Conservation (phyloP, 2,113 vertebrate species). For the Casuarius casuarius region DNA sequence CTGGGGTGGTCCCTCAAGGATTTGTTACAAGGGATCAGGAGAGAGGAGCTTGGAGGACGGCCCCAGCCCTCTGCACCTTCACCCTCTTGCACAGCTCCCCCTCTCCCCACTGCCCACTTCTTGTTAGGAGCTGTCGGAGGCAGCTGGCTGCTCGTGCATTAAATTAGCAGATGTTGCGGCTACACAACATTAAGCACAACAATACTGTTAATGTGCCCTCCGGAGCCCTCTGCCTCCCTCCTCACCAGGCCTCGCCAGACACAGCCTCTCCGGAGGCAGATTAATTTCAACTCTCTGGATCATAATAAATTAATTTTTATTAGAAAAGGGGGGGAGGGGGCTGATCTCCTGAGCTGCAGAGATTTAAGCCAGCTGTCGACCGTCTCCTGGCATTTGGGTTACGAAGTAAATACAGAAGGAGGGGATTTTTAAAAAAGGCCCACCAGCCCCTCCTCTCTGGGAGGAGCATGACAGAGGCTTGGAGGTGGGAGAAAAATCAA, state of each 20-base stretch:
- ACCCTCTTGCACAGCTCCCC: not conserved
- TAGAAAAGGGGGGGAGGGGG: conserved; percentile 67
- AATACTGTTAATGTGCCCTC: conserved; percentile 72
- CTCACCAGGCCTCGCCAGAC: conserved; percentile 42
- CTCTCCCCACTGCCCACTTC: conserved; percentile 21
- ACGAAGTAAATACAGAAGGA: conserved; percentile 54
- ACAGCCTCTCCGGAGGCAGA: conserved; percentile 71
- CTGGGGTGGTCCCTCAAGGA: not conserved
- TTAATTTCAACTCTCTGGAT: conserved; percentile 84
- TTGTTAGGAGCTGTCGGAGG: conserved; percentile 68
- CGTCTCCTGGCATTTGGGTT: conserved; percentile 66
- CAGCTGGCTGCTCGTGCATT: conserved; percentile 70
- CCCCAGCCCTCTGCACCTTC: not conserved
- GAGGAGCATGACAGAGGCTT: not conserved
- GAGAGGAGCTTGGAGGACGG: not conserved
- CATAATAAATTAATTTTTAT: conserved; percentile 90
- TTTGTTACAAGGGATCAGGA: not conserved
- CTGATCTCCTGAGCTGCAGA: conserved; percentile 76
- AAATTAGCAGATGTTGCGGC: conserved; percentile 76
- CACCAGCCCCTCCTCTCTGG: not conserved
- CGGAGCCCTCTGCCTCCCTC: conserved; percentile 47
- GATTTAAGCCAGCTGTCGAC: conserved; percentile 74
- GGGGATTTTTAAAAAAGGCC: conserved; percentile 4
- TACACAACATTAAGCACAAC: conserved; percentile 69
- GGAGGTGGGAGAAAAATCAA: not conserved